phyloP scores from a whole-genome alignment of 2,113 vertebrate species.

The Ginglymostoma cirratum region DNA sequence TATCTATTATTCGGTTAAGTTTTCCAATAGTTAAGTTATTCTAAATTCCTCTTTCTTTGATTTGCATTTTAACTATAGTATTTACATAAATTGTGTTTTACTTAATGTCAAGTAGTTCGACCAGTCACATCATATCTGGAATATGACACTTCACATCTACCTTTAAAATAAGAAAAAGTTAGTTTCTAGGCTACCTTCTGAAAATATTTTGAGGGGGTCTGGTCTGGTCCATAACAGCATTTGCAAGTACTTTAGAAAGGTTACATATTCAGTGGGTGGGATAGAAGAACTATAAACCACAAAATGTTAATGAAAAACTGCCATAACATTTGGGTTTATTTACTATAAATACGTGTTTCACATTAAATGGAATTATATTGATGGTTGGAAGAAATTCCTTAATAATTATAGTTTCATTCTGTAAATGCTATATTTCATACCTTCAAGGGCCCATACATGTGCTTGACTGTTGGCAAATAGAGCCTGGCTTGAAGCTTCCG shows the following conservation, averaged over 20 bases:
- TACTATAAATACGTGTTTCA: not conserved
- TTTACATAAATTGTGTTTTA: too few species aligned
- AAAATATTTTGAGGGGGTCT: too few species aligned
- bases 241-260: not conserved
- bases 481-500: conserved; percentile 90
- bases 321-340: not conserved
- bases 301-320: not conserved
- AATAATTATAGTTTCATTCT: not conserved
- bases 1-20: too few species aligned
- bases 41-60: too few species aligned
- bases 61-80: too few species aligned
- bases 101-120: too few species aligned
- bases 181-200: too few species aligned
- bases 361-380: not conserved
- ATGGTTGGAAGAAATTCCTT: not conserved
- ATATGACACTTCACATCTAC: too few species aligned
- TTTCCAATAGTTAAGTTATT: too few species aligned
- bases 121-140: too few species aligned
- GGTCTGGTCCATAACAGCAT: too few species aligned
- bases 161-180: too few species aligned
- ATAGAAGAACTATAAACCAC: not conserved
- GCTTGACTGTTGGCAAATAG: conserved; percentile 87
- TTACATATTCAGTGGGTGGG: not conserved
- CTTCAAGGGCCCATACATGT: conserved; percentile 97
- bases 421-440: conserved; percentile 49